Conservation (phyloP, 1,140 invertebrate genomes). For the Lasaia peninsularis region DNA sequence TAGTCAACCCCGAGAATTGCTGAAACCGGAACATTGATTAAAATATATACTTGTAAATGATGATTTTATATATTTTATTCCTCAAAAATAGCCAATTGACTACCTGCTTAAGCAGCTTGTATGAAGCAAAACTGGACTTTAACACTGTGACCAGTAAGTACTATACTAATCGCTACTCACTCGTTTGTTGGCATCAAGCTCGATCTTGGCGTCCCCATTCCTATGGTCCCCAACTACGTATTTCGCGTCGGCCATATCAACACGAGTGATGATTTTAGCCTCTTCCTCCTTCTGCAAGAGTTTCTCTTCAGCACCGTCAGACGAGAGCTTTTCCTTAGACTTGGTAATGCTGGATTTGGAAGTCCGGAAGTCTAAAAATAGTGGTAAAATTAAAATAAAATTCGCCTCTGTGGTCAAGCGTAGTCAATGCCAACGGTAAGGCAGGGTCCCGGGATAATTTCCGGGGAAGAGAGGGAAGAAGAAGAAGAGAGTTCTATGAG, state of each 20-base stretch:
- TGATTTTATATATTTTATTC: no score
- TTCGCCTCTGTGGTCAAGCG: no score
- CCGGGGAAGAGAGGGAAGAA: no score
- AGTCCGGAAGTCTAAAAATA: constrained; percentile 44
- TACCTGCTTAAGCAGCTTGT: no score
- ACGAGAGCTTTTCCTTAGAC: constrained; percentile 81
- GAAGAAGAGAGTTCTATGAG: no score
- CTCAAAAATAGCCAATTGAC: no score
- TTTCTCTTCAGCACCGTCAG: constrained; percentile 80
- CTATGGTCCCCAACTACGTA: constrained; percentile 83
- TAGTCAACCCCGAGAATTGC: constrained; percentile 90
- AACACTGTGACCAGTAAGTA: no score
- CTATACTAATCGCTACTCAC: constrained; percentile 55
- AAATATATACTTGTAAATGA: no score
- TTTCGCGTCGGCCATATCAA: constrained; percentile 81
- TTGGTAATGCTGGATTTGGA: constrained; percentile 57
- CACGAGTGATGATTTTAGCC: constrained; percentile 68
- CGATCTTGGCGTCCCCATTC: constrained; percentile 92
- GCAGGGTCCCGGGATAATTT: no score
- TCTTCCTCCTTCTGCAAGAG: constrained; percentile 78
- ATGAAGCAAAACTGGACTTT: no score
- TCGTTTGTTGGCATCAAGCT: constrained; percentile 83
- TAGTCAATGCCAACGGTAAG: no score
- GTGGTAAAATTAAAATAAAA: not conserved
- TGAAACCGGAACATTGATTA: constrained; percentile 25